These are phyloP conservation scores for Typhlichthys subterraneus DNA, from an alignment of 2,797 vertebrate genomes.

Conservation along the genomic window DNA sequence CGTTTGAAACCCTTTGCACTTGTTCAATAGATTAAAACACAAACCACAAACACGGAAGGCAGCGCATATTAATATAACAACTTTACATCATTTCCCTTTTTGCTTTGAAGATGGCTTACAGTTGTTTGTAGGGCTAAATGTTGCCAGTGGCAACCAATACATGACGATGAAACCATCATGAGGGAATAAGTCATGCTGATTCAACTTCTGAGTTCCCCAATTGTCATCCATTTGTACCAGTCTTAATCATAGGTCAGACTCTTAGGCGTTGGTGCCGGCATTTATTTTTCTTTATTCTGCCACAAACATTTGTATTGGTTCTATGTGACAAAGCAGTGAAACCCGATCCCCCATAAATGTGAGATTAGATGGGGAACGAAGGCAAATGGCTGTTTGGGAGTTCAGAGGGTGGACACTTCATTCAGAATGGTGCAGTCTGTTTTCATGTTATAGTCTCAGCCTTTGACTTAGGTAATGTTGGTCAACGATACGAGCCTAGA, in stretches of 20 bases:
- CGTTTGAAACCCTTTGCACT: too few species aligned
- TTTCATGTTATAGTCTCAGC: too few species aligned
- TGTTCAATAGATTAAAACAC: too few species aligned
- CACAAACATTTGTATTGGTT: not conserved
- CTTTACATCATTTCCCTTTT: too few species aligned
- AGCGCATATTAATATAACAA: too few species aligned
- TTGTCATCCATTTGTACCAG: slow-evolving; percentile 12
- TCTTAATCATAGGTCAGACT: not conserved
- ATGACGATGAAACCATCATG: slow-evolving; percentile 40
- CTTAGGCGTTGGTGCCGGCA: slow-evolving; percentile 1
- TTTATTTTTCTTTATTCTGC: slow-evolving; percentile 6
- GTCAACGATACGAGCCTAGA: not conserved
- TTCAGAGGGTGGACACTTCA: slow-evolving; percentile 17
- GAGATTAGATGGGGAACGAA: slow-evolving; percentile 35
- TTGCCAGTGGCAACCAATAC: slow-evolving; percentile 46
- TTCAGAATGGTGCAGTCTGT: too few species aligned
- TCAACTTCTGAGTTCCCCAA: slow-evolving; percentile 51
- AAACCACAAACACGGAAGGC: too few species aligned
- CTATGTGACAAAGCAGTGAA: slow-evolving; percentile 49
- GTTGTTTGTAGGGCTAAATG: not conserved
- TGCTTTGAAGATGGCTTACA: too few species aligned
- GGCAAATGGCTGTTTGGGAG: slow-evolving; percentile 24
- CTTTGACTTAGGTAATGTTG: too few species aligned
- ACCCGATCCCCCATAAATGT: slow-evolving; percentile 39
- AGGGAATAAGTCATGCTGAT: slow-evolving; percentile 56